Conservation (phyloP, 2,888 invertebrate genomes). For the Nycteola revayana region DNA sequence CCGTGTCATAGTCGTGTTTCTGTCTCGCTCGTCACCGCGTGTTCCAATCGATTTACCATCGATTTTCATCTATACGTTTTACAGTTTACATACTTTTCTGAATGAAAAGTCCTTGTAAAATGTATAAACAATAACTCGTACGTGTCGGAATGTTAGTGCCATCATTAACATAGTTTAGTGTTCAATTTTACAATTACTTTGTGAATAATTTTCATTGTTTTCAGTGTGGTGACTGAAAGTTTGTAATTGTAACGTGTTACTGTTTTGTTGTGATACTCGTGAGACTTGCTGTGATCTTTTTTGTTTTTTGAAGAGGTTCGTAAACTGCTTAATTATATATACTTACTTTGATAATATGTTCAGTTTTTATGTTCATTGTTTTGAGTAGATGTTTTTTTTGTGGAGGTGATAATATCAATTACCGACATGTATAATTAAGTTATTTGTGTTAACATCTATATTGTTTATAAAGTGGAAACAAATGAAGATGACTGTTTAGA, state of each 20-base stretch:
- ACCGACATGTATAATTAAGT: too few species aligned
- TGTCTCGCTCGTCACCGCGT: constrained; percentile 58
- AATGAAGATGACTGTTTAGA: too few species aligned
- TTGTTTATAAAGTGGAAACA: too few species aligned
- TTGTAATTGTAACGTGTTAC: constrained; percentile 20
- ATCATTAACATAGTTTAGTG: constrained; percentile 24
- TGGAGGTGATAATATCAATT: constrained; percentile 17
- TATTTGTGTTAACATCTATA: too few species aligned
- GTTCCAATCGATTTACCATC: constrained; percentile 57
- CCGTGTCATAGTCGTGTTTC: constrained; percentile 53
- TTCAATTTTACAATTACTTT: constrained; percentile 15
- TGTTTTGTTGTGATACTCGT: constrained; percentile 26
- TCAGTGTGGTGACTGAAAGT: constrained; percentile 36
- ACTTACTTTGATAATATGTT: constrained; percentile 4
- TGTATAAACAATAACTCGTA: constrained; percentile 26
- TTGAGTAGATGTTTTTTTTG: constrained; percentile 12
- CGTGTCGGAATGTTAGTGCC: constrained; percentile 30
- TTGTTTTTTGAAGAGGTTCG: constrained; percentile 25
- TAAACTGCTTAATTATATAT: constrained; percentile 26
- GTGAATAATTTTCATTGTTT: constrained; percentile 31
- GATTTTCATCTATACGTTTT: constrained; percentile 56
- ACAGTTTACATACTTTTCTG: constrained; percentile 67
- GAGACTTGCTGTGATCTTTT: constrained; percentile 19
- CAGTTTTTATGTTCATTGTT: neutral
- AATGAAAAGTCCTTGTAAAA: constrained; percentile 68